These are phyloP conservation scores for Butorides virescens DNA, from an alignment of 2,113 vertebrate genomes.

Conservation along the genomic window DNA sequence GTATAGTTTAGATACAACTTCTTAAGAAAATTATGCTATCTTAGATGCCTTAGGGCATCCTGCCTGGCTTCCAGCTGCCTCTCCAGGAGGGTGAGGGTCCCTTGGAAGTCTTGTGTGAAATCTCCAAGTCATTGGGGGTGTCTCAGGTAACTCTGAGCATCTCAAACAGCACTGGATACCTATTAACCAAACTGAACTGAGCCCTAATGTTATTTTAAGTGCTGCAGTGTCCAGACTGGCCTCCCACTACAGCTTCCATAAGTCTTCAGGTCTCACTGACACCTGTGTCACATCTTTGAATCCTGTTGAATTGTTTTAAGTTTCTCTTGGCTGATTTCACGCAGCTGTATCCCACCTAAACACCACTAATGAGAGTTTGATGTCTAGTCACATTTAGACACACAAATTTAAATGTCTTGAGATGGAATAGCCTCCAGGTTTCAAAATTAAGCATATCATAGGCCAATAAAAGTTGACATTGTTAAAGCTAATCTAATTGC, in stretches of 20 bases:
- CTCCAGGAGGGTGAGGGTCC: not conserved
- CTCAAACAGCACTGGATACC: not conserved
- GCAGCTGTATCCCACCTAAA: not conserved
- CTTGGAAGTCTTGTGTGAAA: not conserved
- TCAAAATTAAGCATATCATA: not conserved
- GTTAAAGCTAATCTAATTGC: not conserved
- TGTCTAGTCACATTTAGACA: not conserved
- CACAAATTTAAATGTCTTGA: not conserved
- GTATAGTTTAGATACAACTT: not conserved
- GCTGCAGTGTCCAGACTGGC: not conserved
- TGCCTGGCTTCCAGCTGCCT: not conserved
- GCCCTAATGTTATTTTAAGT: not conserved
- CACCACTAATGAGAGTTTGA: not conserved
- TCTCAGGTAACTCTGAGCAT: not conserved
- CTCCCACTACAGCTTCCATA: not conserved
- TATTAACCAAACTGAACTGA: not conserved
- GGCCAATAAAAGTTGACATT: not conserved
- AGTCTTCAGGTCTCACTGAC: not conserved
- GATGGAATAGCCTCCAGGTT: not conserved
- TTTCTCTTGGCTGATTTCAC: not conserved
- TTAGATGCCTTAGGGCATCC: not conserved
- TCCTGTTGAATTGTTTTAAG: not conserved
- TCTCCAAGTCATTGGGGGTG: accelerated
- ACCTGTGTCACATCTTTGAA: not conserved
- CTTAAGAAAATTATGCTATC: not conserved